Percentiles rank a stretch among this genome's conserved stretches.
Evolutionary conservation across 2,113 vertebrate genomes (phyloP).

Genomic region (Otocyon megalotis): DNA sequence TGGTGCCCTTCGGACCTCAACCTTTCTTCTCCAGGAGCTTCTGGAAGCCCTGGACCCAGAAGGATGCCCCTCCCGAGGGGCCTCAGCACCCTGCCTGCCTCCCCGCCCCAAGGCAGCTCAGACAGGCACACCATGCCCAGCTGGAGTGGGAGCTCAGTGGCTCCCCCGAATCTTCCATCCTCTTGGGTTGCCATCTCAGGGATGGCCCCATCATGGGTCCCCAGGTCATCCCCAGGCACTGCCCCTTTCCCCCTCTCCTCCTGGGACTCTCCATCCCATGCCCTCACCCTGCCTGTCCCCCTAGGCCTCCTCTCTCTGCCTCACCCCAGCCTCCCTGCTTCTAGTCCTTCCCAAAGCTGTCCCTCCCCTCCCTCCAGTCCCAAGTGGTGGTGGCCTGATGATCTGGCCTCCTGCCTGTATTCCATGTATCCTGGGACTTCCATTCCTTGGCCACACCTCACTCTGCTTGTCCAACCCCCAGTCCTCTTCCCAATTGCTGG

Average conservation of each 20-base stretch:
- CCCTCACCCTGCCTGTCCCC: neutral
- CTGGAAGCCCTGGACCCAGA: neutral
- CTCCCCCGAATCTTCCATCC: neutral
- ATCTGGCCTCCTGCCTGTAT: neutral
- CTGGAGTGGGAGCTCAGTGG: neutral
- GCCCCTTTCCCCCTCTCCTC: neutral
- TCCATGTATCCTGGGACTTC: neutral
- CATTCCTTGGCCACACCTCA: neutral
- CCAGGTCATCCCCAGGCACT: neutral
- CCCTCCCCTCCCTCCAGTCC: neutral
- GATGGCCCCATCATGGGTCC: too few relatives aligned
- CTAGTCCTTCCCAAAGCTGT: neutral
- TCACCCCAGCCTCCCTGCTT: neutral
- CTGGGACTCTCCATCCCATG: neutral
- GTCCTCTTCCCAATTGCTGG: fast-evolving
- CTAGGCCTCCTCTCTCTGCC: neutral
- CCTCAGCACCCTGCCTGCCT: neutral
- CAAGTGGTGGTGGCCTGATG: too few relatives aligned
- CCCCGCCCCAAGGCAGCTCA: neutral
- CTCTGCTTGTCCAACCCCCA: neutral
- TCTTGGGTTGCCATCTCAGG: neutral
- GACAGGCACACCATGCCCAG: fast-evolving
- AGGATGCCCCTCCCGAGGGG: fast-evolving
- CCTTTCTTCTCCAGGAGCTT: neutral
- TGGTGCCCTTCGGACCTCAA: neutral